These are phyloP conservation scores for Ancistrus triradiatus DNA, from an alignment of 2,113 vertebrate genomes.

Conservation along the genomic window DNA sequence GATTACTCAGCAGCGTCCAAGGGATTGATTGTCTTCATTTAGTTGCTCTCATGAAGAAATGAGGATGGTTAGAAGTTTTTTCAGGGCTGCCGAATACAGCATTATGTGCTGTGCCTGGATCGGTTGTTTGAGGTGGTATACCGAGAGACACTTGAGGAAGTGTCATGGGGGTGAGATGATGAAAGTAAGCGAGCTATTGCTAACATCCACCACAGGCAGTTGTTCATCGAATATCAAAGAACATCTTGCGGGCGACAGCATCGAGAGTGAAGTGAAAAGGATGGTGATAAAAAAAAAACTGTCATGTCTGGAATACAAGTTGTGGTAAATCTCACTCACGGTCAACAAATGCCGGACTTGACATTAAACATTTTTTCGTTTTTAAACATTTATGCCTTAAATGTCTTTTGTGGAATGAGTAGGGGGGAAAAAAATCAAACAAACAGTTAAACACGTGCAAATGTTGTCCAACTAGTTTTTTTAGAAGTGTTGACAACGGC, in stretches of 20 bases:
- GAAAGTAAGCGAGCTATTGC: constrained; percentile 70
- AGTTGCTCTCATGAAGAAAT: constrained; percentile 30
- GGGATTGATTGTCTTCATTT: constrained; percentile 46
- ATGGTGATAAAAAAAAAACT: too few relatives aligned
- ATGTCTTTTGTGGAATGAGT: too few relatives aligned
- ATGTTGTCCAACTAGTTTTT: too few relatives aligned
- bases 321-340: constrained; percentile 24
- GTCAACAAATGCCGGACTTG: constrained; percentile 39
- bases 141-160: constrained; percentile 63
- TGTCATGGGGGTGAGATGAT: constrained; percentile 71
- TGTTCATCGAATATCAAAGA: constrained; percentile 82
- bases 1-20: constrained; percentile 25
- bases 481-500: too few relatives aligned
- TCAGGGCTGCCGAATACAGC: constrained; percentile 44
- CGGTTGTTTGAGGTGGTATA: constrained; percentile 60
- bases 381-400: too few relatives aligned
- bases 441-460: too few relatives aligned
- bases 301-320: constrained; percentile 45
- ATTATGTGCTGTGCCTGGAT: constrained; percentile 57
- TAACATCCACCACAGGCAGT: constrained; percentile 72
- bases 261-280: constrained; percentile 34
- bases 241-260: constrained; percentile 64
- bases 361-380: constrained; percentile 19
- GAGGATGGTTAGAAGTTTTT: constrained; percentile 31
- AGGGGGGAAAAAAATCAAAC: too few relatives aligned